Evolutionary conservation across 2,888 invertebrate species (phyloP).

Genomic region (Pristionchus mayeri): DNA sequence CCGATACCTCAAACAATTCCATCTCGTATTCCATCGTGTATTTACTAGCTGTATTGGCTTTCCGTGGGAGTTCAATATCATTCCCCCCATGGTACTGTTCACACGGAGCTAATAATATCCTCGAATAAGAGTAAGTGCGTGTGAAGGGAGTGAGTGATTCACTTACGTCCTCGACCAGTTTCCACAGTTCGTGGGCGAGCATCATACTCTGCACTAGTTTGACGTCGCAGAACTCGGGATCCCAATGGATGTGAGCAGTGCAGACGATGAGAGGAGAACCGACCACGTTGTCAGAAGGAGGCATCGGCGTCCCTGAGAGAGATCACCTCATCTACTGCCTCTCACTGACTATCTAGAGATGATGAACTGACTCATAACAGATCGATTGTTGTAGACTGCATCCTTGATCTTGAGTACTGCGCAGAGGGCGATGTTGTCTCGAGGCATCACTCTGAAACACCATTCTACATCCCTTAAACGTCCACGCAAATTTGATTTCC

Average conservation of each 20-base stretch:
- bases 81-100: too few relatives aligned
- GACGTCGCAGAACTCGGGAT: constrained; percentile 99
- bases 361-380: constrained; percentile 34
- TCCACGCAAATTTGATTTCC: neutral
- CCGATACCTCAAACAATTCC: constrained; percentile 83
- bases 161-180: constrained; percentile 85
- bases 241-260: constrained; percentile 99
- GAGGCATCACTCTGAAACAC: constrained; percentile 87
- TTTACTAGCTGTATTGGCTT: too few relatives aligned
- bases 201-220: constrained; percentile 99
- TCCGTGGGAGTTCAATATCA: too few relatives aligned
- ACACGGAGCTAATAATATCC: too few relatives aligned
- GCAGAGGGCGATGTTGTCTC: constrained; percentile 97
- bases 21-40: too few relatives aligned
- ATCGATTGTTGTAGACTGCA: constrained; percentile 91
- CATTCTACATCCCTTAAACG: neutral
- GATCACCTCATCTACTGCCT: too few relatives aligned
- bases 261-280: constrained; percentile 91
- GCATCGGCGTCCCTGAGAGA: constrained; percentile 54
- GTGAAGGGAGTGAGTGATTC: too few relatives aligned
- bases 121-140: too few relatives aligned
- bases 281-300: constrained; percentile 81
- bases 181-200: constrained; percentile 93
- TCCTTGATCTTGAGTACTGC: constrained; percentile 95
- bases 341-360: too few relatives aligned